Evolutionary conservation across 2,113 vertebrate genomes (phyloP), one percentile per base, ranked within the genome.

Genomic region (Taurulus bubalis): DNA sequence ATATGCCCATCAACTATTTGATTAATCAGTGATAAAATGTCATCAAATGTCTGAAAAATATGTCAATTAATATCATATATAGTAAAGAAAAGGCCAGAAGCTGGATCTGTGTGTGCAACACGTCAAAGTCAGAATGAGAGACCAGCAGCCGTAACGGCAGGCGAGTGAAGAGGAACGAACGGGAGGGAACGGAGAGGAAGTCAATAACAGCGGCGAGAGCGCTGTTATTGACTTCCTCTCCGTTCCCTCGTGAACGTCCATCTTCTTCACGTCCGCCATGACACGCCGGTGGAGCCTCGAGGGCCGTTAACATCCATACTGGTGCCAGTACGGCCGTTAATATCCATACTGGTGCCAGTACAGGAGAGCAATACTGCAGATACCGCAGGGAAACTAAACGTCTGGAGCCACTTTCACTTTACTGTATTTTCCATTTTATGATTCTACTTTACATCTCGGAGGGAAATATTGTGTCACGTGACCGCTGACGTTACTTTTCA

Each of bases 281-380:
- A 79, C 58, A 42, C 14, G 24, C 38, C 1, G 47, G 6, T 60
- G 38, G 0, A 47, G 51, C 78, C 83, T 75, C 76, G 15, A 38
- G 71, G 53, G 71, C 4, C 30, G n/a, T 71, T 79, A 83, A 18
- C 70, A 64, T 80, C 51, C 38, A 40, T 40, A 40, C 10, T 40
- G 38, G 38, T 11, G 38, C 38, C 38, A 40, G 11, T 40, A 58
- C 34, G 34, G 34, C 30, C 30, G 30, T 4, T 2, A 32, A 4
- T 2, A 32, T 32, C 30, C 2, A 80, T 55, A n/a, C 63, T 53
- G 67, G 2, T 18, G 1, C 16, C 0, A 16, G 15, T 47, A 6
- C 45, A 47, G 14, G 42, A 4, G 28, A 82, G 86, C 73, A 53
- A 87, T 86, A 82, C 32, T 15, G 58, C 15, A 16, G 3, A 47